Evolutionary conservation across 2,113 vertebrate genomes (phyloP).

Genomic region (Malurus cyaneus): DNA sequence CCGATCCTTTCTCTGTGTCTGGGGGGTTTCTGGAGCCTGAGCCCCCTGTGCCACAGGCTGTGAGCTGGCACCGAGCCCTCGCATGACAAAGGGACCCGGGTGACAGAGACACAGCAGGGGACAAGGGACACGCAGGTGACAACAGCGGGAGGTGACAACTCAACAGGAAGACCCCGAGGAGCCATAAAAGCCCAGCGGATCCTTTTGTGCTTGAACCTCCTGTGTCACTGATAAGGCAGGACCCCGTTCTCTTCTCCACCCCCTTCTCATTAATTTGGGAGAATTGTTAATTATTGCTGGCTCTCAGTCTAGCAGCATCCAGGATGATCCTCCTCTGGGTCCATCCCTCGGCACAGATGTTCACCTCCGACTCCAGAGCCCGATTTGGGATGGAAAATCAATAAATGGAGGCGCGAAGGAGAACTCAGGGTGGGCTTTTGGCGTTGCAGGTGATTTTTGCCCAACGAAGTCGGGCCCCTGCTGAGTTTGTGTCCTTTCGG

Average conservation of each 20-base stretch:
- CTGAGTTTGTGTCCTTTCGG: accelerated
- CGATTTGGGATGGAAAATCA: accelerated
- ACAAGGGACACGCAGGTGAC: neutral
- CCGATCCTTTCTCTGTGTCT: accelerated
- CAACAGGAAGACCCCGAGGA: accelerated
- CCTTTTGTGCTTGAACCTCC: neutral
- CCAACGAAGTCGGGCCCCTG: neutral
- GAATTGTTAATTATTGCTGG: neutral
- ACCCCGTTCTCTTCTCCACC: neutral
- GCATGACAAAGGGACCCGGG: neutral
- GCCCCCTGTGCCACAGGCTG: neutral
- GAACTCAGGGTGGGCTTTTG: neutral
- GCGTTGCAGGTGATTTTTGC: neutral
- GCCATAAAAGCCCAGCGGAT: accelerated
- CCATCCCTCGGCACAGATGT: neutral
- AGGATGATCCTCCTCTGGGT: neutral
- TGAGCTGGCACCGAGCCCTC: accelerated
- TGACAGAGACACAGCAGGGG: neutral
- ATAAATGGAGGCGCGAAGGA: neutral
- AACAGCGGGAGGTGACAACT: neutral
- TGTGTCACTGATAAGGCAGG: neutral
- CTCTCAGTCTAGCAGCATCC: neutral
- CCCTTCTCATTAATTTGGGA: neutral
- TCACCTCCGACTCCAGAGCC: neutral
- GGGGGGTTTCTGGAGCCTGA: neutral